These are phyloP conservation scores for Drosophila emarginata DNA, from an alignment of 2,888 invertebrate species.

Conservation along the genomic window DNA sequence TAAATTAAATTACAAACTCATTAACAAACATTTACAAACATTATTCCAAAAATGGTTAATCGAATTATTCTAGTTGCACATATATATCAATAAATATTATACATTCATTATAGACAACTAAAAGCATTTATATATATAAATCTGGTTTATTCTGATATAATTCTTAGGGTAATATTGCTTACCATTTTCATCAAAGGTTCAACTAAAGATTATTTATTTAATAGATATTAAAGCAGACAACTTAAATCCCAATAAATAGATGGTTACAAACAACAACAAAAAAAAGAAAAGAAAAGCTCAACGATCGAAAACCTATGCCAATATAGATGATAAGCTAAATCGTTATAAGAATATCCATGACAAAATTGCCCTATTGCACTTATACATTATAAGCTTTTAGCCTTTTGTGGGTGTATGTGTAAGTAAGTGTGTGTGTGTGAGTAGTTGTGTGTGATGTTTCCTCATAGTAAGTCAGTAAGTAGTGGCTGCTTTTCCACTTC, in stretches of 20 bases:
- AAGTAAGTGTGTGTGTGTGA: constrained; percentile 8
- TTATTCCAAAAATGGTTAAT: background rate
- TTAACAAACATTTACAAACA: background rate
- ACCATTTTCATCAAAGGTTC: background rate
- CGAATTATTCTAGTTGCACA: background rate
- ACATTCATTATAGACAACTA: too few species aligned
- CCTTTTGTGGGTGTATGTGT: constrained; percentile 30
- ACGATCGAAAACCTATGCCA: background rate
- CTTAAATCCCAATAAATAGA: background rate
- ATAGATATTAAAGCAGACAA: background rate
- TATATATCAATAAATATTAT: too few species aligned
- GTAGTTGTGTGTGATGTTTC: background rate
- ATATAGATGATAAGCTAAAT: constrained; percentile 14
- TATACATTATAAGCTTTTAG: constrained; percentile 45
- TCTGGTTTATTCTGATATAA: too few species aligned
- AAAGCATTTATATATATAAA: too few species aligned
- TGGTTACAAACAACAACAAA: background rate
- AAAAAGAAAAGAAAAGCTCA: background rate
- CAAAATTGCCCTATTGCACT: constrained; percentile 23
- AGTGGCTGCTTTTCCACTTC: constrained; percentile 40
- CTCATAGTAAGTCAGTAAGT: constrained; percentile 12
- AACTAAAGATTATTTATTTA: background rate
- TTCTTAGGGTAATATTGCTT: background rate
- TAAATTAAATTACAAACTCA: background rate
- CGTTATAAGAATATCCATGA: constrained; percentile 17